phyloP scores from a whole-genome alignment of 2,797 vertebrate species.

The Catamblyrhynchus diadema region DNA sequence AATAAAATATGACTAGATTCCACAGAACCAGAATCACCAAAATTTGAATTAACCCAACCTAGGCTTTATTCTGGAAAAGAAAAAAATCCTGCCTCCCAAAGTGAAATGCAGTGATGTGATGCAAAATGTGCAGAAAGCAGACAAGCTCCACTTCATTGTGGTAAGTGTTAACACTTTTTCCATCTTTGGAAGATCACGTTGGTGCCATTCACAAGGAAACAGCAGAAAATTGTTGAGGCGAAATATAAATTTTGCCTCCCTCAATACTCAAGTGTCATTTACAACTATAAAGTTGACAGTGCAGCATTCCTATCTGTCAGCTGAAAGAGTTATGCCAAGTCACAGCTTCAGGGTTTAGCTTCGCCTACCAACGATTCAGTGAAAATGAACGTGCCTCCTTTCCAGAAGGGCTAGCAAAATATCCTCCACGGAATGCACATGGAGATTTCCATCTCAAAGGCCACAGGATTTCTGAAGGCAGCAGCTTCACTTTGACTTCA shows the following conservation, averaged over 20 bases:
- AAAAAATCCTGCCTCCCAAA: neutral
- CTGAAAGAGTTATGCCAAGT: neutral
- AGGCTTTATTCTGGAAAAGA: neutral
- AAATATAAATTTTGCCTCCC: slow-evolving; percentile 29
- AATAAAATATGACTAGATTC: neutral
- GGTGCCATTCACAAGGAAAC: neutral
- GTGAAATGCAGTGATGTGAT: neutral
- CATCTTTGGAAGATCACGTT: neutral
- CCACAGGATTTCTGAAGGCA: neutral
- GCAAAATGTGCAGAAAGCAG: neutral
- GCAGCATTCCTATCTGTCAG: neutral
- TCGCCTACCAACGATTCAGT: neutral
- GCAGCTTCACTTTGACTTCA: neutral
- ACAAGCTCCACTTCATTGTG: neutral
- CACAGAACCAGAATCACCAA: neutral
- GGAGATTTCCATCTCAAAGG: neutral
- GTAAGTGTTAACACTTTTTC: neutral
- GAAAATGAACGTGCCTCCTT: neutral
- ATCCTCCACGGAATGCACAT: rapidly evolving
- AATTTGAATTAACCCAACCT: neutral
- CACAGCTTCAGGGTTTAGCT: neutral
- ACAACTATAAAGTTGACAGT: slow-evolving; percentile 12
- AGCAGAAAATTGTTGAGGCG: neutral
- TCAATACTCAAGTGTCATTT: slow-evolving; percentile 9
- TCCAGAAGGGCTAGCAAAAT: neutral